Base-by-base conservation (phyloP, 1,140 invertebrate species). In the Drosophila lowei region DNA sequence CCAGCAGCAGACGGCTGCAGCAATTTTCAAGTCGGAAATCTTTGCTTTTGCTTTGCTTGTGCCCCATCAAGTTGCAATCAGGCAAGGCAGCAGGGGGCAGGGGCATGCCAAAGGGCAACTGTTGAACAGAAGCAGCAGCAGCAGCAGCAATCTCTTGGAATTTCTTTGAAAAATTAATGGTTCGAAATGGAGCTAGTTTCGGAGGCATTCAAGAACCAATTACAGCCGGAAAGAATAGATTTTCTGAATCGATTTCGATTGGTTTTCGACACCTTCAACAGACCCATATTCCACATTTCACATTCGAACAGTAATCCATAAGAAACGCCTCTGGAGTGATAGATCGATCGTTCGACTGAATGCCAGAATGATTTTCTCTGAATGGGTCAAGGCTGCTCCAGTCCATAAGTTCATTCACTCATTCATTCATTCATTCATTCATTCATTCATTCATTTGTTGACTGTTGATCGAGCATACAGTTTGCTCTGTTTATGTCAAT, bases 401-500 rank as follows among this genome's bases (percentile, higher is more conserved):
- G 21, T 28, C 66, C 23, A 21, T 53, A 9, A 28, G n/a, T 48
- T 28, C 25, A 43, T 48, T 68, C 38, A 25, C 3, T 25, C 23
- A 6, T 5, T 23, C 23, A 25, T 25, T 25, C 8, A n/a, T 28
- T 34, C 41, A 21, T 41, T 21, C 25, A 58, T 46, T 49, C 61
- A 42, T 6, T 30, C 42, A 28, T 23, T 38, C 21, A 28, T 50
- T 56, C 34, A 70, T 34, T 63, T 23, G 11, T 25, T 34, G 34
- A 34, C 11, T 38, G 9, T 4, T 38, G 11, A 38, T 11, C 11
- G 30, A 9, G 30, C 2, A 0, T 9, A 13, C 34, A 38, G 13
- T 30, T 38, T 72, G 68, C 71, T 73, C 71, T 25, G 52, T 13
- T 73, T 73, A 54, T 72, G 71, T 72, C 71, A 73, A 72, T 73